Base-by-base conservation (phyloP, 2,888 invertebrate species). In the Antitype chi region DNA sequence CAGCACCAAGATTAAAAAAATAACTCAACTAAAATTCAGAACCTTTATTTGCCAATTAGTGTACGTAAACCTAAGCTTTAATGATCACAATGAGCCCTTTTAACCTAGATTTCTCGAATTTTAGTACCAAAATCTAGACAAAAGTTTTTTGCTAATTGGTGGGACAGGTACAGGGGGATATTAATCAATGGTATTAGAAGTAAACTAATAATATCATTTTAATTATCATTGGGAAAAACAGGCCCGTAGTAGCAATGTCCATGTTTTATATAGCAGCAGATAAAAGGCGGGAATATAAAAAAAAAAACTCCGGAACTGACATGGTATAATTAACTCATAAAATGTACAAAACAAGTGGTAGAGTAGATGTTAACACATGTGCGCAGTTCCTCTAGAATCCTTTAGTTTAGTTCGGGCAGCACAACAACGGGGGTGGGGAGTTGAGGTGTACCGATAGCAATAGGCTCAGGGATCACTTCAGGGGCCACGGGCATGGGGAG, bases 321-420 rank as follows among this genome's bases (percentile, higher is more conserved):
- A 67, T 69, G 13, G 11, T 73, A 59, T 84, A 79, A 64, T 84
- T 67, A 55, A 57, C 15, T 62, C 20, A 57, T 55, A 55, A n/a
- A 63, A 63, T 66, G n/a, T 59, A 63, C 60, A 77, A 55, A 28
- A 68, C 60, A 64, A 59, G 47, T 64, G 66, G 52, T 55, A 28
- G 66, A 78, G 71, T 72, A 52, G 66, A 52, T 76, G 66, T 69
- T 72, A 11, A 72, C 60, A 71, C 74, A 63, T 9, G 15, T 66
- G 59, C 78, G 13, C 74, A 76, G 76, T 76, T 78, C 71, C 38
- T 59, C 1, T 32, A 60, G 38, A 32, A 63, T 67, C 28, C 15
- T 67, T 67, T 57, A 85, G 76, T 84, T 83, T 66, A 86, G 76
- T 28, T 78, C 73, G 32, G 85, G 80, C n/a, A 85, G 71, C 23